Evolutionary conservation across 2,113 vertebrate genomes (phyloP).

Genomic region (Fulica atra): DNA sequence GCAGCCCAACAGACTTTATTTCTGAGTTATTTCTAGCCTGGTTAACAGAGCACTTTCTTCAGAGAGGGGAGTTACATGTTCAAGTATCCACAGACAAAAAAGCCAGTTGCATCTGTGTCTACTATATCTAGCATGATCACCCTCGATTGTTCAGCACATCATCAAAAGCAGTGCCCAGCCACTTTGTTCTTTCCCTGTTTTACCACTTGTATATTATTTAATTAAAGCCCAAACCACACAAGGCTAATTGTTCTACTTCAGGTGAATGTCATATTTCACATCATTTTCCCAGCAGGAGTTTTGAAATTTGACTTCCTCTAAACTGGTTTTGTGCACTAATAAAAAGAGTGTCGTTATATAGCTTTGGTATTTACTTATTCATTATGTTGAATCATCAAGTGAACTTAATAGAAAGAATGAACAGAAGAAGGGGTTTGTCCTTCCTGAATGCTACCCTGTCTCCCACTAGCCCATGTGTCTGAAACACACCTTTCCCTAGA

Average conservation of each 20-base stretch:
- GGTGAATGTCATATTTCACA: neutral
- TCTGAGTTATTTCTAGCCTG: constrained; percentile 1
- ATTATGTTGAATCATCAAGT: neutral
- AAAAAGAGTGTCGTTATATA: neutral
- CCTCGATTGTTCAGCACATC: neutral
- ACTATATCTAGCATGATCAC: neutral
- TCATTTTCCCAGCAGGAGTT: neutral
- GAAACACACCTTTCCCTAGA: neutral
- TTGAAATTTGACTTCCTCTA: neutral
- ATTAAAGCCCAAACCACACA: neutral
- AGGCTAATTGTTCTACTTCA: neutral
- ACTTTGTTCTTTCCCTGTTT: neutral
- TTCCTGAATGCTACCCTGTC: neutral
- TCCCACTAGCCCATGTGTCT: neutral
- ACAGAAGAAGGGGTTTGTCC: neutral
- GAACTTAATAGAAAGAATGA: neutral
- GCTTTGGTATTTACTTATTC: neutral
- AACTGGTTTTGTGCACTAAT: neutral
- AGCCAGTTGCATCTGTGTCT: neutral
- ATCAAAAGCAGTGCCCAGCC: neutral
- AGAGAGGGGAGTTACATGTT: neutral
- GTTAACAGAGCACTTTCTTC: neutral
- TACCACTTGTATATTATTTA: neutral
- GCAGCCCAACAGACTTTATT: constrained; percentile 3
- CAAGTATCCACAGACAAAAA: neutral